Evolutionary conservation across 2,113 vertebrate genomes (phyloP).

Genomic region (Nerophis ophidion): DNA sequence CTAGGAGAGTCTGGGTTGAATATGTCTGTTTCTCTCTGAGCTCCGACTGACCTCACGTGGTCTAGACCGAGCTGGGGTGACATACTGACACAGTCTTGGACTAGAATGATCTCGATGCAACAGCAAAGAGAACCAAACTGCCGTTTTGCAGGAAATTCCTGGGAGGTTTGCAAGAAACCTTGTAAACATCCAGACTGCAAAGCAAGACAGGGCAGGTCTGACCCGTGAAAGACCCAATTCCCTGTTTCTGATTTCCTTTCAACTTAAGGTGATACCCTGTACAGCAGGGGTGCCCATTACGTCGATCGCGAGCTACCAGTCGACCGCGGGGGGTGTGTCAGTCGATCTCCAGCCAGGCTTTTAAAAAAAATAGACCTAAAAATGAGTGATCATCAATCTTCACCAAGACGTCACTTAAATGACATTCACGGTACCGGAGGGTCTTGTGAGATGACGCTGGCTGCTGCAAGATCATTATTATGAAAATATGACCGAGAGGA

Average conservation of each 20-base stretch:
- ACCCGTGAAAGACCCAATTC: conserved; percentile 20
- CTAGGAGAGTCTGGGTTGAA: conserved; percentile 5
- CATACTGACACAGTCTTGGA: not conserved
- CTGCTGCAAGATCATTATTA: too few relatives aligned
- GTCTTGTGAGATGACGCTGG: too few relatives aligned
- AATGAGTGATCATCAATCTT: too few relatives aligned
- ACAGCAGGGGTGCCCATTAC: too few relatives aligned
- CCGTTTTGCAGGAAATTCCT: not conserved
- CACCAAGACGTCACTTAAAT: too few relatives aligned
- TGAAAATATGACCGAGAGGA: too few relatives aligned
- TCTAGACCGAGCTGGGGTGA: not conserved
- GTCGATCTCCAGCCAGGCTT: too few relatives aligned
- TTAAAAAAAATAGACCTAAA: too few relatives aligned
- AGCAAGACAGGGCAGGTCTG: conserved; percentile 17
- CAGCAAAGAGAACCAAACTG: not conserved
- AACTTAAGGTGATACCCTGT: not conserved
- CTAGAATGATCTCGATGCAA: not conserved
- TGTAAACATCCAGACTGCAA: not conserved
- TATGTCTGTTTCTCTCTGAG: not conserved
- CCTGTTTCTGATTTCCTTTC: conserved; percentile 27
- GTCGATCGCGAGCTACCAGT: too few relatives aligned
- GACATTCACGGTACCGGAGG: too few relatives aligned
- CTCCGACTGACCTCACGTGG: not conserved
- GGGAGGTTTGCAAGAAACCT: conserved; percentile 5
- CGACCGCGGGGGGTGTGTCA: too few relatives aligned